Conservation (phyloP, 1,140 invertebrate species). For the Campoletis sonorensis region DNA sequence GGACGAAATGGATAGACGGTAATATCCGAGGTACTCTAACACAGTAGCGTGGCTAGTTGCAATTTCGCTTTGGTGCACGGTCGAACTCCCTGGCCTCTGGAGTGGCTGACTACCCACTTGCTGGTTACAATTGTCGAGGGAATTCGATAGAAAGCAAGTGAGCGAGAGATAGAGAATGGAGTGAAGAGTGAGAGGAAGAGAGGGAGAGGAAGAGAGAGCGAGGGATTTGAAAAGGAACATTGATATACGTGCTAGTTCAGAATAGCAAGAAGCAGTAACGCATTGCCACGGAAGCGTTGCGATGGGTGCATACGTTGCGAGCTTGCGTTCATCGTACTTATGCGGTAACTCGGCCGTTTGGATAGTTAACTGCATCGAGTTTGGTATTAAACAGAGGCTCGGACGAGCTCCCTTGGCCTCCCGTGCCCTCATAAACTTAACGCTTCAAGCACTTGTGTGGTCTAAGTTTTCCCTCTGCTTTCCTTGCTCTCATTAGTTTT, state of each 20-base stretch:
- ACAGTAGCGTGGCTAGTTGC: conserved; percentile 54
- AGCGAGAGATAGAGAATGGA: conserved; percentile 1
- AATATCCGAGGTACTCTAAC: conserved; percentile 51
- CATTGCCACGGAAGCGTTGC: conserved; percentile 59
- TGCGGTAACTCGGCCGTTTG: conserved; percentile 50
- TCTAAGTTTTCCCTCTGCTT: neutral
- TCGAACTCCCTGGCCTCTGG: conserved; percentile 16
- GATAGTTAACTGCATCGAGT: conserved; percentile 60
- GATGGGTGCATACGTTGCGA: conserved; percentile 62
- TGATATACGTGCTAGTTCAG: conserved; percentile 57
- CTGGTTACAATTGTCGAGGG: conserved; percentile 14
- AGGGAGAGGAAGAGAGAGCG: conserved; percentile 14
- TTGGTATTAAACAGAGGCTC: conserved; percentile 14
- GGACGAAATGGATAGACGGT: conserved; percentile 48
- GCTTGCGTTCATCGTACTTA: conserved; percentile 52
- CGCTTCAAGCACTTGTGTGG: neutral
- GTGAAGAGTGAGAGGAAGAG: conserved; percentile 49
- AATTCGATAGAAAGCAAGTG: conserved; percentile 24
- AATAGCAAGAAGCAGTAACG: conserved; percentile 59
- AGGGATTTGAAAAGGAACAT: conserved; percentile 52
- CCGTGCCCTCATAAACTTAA: neutral
- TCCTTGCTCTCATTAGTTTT: neutral
- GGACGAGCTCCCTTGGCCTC: neutral
- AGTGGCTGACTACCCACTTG: conserved; percentile 20
- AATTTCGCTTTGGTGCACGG: conserved; percentile 49